Percentiles rank a stretch among this genome's conserved stretches.
phyloP scores from a whole-genome alignment of 2,113 vertebrate species.

The Anarrhichthys ocellatus region DNA sequence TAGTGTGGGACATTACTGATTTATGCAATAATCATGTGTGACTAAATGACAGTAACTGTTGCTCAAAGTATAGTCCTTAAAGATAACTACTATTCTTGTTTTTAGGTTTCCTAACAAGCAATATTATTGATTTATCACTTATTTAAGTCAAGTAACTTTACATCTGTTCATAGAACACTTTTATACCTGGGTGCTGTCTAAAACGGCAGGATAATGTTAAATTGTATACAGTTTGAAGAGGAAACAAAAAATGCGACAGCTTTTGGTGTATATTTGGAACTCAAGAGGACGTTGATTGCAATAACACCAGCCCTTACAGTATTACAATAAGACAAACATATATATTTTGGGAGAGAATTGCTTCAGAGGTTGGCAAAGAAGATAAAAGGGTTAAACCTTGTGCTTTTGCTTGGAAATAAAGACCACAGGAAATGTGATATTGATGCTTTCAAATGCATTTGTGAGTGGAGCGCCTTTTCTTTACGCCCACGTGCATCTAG shows the following conservation, averaged over 20 bases:
- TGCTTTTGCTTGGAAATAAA: slow-evolving; percentile 76
- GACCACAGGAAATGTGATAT: slow-evolving; percentile 86
- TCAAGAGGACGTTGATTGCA: not conserved
- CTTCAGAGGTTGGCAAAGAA: slow-evolving; percentile 25
- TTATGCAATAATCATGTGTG: not conserved
- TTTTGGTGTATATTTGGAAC: not conserved
- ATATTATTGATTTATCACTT: not conserved
- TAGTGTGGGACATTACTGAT: not conserved
- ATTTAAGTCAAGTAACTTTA: not conserved
- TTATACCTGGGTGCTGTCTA: not conserved
- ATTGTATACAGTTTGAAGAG: not conserved
- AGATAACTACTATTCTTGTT: not conserved
- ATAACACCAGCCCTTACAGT: not conserved
- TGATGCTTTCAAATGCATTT: slow-evolving; percentile 82
- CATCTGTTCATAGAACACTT: not conserved
- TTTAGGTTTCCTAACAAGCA: not conserved
- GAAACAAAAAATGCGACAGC: not conserved
- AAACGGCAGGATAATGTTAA: not conserved
- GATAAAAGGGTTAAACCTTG: slow-evolving; percentile 31
- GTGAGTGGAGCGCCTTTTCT: slow-evolving; percentile 68
- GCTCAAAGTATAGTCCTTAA: not conserved
- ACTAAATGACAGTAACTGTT: not conserved
- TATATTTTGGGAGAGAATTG: not conserved
- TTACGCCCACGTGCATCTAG: slow-evolving; percentile 80
- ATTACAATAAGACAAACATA: not conserved